Evolutionary conservation across 2,113 vertebrate genomes (phyloP).

Genomic region (Perognathus longimembris): DNA sequence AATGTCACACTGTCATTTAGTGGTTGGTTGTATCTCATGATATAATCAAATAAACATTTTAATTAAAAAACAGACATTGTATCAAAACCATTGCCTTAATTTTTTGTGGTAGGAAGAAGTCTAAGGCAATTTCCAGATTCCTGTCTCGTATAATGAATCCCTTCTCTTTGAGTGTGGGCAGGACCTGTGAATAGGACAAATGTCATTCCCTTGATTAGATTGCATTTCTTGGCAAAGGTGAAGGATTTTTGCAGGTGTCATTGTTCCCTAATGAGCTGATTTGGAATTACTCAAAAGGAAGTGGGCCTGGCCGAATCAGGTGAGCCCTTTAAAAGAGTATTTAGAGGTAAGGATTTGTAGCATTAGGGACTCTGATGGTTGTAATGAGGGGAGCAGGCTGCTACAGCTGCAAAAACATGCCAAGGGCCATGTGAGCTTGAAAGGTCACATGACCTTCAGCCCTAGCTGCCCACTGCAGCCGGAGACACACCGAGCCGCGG

Average conservation of each 20-base stretch:
- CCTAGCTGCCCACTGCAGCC: neutral
- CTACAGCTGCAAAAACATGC: neutral
- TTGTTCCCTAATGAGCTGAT: constrained; percentile 20
- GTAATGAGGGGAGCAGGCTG: neutral
- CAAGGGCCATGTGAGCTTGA: neutral
- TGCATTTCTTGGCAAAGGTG: neutral
- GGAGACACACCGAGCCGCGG: neutral
- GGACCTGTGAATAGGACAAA: neutral
- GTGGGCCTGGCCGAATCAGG: neutral
- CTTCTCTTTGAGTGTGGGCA: neutral
- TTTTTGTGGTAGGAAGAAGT: neutral
- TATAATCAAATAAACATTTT: too few relatives aligned
- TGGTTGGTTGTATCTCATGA: too few relatives aligned
- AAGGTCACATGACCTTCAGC: neutral
- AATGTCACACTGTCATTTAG: too few relatives aligned
- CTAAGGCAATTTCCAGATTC: neutral
- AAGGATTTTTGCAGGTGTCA: constrained; percentile 26
- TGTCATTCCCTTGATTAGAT: neutral
- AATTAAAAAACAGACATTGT: neutral
- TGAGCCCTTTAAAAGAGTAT: neutral
- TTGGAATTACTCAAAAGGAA: constrained; percentile 24
- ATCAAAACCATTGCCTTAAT: neutral
- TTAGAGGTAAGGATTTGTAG: neutral
- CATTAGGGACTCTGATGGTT: neutral
- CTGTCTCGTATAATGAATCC: neutral